phyloP scores from a whole-genome alignment of 2,113 vertebrate species.

The Synodontis membranacea region DNA sequence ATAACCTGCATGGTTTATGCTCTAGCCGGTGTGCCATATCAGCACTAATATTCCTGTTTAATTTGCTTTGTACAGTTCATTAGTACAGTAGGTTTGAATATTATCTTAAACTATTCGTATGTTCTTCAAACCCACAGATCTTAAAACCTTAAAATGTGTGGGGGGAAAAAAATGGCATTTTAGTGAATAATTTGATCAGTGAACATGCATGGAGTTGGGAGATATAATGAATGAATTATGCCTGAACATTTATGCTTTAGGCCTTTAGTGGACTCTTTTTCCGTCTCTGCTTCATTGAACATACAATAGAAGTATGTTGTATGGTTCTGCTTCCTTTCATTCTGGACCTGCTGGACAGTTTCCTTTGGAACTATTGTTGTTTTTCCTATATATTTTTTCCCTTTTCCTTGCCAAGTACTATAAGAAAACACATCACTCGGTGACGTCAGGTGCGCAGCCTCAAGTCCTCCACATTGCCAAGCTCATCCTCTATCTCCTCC shows the following conservation, averaged over 20 bases:
- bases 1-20: background rate
- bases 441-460: background rate
- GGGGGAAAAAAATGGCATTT: background rate
- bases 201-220: background rate
- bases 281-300: background rate
- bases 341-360: background rate
- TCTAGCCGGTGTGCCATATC: background rate
- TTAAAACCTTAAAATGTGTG: background rate
- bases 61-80: background rate
- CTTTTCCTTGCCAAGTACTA: constrained; percentile 1
- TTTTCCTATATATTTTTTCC: background rate
- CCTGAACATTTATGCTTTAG: background rate
- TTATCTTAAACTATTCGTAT: background rate
- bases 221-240: background rate
- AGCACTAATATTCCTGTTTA: background rate
- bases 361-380: background rate
- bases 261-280: background rate
- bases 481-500: background rate
- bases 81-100: background rate
- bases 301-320: no score
- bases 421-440: background rate
- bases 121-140: background rate
- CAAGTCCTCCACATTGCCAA: background rate
- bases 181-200: background rate
- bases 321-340: background rate